A percentile compares a stretch with the other conserved stretches of the same genome.
phyloP scores from a whole-genome alignment of 2,888 invertebrate genomes.

The Ectemnius cavifrons region DNA sequence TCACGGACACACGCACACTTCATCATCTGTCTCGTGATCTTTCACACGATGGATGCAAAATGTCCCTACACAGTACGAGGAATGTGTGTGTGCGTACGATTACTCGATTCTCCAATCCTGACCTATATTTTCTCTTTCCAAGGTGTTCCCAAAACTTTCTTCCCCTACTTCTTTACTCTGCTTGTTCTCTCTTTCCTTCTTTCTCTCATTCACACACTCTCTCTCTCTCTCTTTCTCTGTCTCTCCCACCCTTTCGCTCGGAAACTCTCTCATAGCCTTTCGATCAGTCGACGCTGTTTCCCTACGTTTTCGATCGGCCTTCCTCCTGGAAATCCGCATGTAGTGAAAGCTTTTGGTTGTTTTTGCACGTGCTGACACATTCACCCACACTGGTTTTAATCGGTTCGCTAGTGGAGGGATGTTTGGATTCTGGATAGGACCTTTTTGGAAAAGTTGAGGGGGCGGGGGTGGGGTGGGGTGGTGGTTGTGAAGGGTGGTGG shows the following conservation, averaged over 20 bases:
- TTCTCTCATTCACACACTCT: background rate
- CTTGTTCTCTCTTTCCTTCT: conserved; percentile 5
- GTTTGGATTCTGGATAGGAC: conserved; percentile 4
- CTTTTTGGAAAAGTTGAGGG: conserved; percentile 20
- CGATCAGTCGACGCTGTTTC: conserved; percentile 38
- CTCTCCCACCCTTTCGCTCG: conserved; percentile 20
- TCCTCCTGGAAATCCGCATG: conserved; percentile 49
- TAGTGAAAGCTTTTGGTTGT: conserved; percentile 39
- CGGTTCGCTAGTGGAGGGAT: conserved; percentile 56
- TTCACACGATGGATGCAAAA: conserved; percentile 77
- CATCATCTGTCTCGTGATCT: conserved; percentile 50
- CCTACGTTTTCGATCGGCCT: conserved; percentile 22
- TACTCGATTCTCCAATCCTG: background rate
- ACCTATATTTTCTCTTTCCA: background rate
- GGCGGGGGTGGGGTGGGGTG: too few relatives aligned
- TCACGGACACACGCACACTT: conserved; percentile 44
- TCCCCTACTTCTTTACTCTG: background rate
- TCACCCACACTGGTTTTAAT: conserved; percentile 75
- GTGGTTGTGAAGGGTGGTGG: conserved; percentile 36
- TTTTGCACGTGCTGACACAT: conserved; percentile 67
- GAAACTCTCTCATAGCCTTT: conserved; percentile 28
- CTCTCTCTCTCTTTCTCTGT: conserved; percentile 21
- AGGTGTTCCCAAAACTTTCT: background rate
- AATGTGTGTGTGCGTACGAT: conserved; percentile 70
- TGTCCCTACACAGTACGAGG: conserved; percentile 76